These are phyloP conservation scores for Onychomys arenicola DNA, from an alignment of 2,797 vertebrate species.

Conservation along the genomic window DNA sequence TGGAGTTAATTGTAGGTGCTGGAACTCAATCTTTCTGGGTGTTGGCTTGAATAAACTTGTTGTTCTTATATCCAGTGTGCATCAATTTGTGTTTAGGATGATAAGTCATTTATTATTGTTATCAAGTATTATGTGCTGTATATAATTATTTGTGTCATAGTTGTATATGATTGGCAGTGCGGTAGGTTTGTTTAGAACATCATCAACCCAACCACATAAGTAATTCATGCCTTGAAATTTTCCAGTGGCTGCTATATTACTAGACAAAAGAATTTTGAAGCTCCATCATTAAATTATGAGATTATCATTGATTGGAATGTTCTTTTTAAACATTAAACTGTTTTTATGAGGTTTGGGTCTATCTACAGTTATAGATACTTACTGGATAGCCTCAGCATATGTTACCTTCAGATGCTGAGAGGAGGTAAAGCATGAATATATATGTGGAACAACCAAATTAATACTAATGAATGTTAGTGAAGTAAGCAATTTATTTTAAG, in stretches of 20 bases:
- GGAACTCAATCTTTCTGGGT: neutral
- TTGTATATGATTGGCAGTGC: neutral
- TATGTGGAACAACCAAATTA: neutral
- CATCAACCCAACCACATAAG: neutral
- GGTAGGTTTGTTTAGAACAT: neutral
- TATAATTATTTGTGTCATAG: neutral
- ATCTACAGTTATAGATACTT: neutral
- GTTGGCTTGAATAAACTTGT: neutral
- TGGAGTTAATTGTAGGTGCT: neutral
- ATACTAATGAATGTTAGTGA: neutral
- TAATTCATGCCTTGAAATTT: neutral
- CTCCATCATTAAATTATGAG: neutral
- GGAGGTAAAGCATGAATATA: accelerated
- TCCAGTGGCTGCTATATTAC: neutral
- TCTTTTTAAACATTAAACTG: neutral
- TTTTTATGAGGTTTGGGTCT: neutral
- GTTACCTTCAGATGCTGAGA: neutral
- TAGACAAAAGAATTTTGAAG: neutral
- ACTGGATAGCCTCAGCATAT: neutral
- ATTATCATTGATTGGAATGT: neutral
- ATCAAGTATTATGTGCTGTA: neutral
- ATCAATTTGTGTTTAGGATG: neutral
- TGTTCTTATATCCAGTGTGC: neutral
- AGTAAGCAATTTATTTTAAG: neutral
- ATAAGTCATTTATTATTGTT: neutral